Base-by-base conservation (phyloP, 2,888 invertebrate species). In the Drosophila formosana region DNA sequence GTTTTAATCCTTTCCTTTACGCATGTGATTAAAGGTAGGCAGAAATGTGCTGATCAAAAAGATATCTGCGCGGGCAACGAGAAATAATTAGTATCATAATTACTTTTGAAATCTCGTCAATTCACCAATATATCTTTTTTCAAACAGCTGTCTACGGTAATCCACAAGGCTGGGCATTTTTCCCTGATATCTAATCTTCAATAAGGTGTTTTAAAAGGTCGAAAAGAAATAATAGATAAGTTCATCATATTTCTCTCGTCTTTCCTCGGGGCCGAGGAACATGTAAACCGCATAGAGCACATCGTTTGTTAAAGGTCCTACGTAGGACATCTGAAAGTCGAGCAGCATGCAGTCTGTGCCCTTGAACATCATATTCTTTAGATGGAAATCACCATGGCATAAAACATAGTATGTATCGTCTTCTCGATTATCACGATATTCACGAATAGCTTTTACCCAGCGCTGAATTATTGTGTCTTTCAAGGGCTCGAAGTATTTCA, bases 331-430 rank as follows among this genome's bases (percentile, higher is more conserved):
- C 65, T 90, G 90, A 26, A 72, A 90, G 34, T 90, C 90, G 3
- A 90, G 26, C n/a, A 89, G 45, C 79, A 88, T 82, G 5, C 83
- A 74, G 23, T 89, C 89, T 46, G 66, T 69, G 25, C 62, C 52
- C 26, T 74, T 83, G 8, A 83, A 89, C 89, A 90, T 88, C 79
- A 89, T 78, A 34, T 90, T 90, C 3, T 80, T 80, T 0, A 41
- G 4, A 62, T 90, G 89, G 26, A 73, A 88, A 52, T 91, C 90
- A 0, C 89, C 90, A 61, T 91, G 91, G 41, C 79, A 80, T 2
- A 90, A 72, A 3, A 87, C 88, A 53, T 89, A 89, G 13, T 66
- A 68, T 0, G 57, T 55, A 47, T 82, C 49, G 0, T 53, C 11
- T 4, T 68, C 65, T 3, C 51, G 78, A 18, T 78, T 80, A 0